Evolutionary conservation across 2,888 invertebrate species (phyloP).

Genomic region (Tineola bisselliella): DNA sequence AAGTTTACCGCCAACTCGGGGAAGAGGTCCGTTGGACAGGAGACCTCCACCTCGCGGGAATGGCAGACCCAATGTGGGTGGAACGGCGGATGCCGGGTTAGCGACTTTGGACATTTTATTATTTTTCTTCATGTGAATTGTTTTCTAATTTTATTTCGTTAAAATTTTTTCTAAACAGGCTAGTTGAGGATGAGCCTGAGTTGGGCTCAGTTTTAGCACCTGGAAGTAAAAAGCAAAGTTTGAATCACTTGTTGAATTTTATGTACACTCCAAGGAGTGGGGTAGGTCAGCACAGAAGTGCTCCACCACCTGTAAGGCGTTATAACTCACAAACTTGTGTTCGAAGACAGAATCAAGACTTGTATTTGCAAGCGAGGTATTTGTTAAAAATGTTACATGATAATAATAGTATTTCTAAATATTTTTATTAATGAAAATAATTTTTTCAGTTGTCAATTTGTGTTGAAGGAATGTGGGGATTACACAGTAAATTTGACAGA

Average conservation of each 20-base stretch:
- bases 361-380: slow-evolving; percentile 94
- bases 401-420: no score
- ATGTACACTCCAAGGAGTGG: slow-evolving; percentile 76
- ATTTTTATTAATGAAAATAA: not conserved
- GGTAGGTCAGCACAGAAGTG: slow-evolving; percentile 32
- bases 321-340: slow-evolving; percentile 31
- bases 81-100: slow-evolving; percentile 77
- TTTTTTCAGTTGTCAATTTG: slow-evolving; percentile 87
- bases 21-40: slow-evolving; percentile 75
- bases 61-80: slow-evolving; percentile 61
- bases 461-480: slow-evolving; percentile 84
- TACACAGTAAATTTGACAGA: slow-evolving; percentile 80
- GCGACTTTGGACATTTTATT: slow-evolving; percentile 10
- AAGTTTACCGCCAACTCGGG: slow-evolving; percentile 75
- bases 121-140: not conserved
- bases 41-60: slow-evolving; percentile 74
- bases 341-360: slow-evolving; percentile 86
- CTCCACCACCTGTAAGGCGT: slow-evolving; percentile 30
- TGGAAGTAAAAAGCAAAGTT: slow-evolving; percentile 91
- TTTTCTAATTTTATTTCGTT: not conserved
- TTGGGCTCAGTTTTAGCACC: slow-evolving; percentile 83
- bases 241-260: slow-evolving; percentile 94
- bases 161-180: slow-evolving; percentile 29
- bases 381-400: not conserved
- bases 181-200: slow-evolving; percentile 73